Base-by-base conservation (phyloP, 2,113 vertebrate species). In the Globicephala melas region DNA sequence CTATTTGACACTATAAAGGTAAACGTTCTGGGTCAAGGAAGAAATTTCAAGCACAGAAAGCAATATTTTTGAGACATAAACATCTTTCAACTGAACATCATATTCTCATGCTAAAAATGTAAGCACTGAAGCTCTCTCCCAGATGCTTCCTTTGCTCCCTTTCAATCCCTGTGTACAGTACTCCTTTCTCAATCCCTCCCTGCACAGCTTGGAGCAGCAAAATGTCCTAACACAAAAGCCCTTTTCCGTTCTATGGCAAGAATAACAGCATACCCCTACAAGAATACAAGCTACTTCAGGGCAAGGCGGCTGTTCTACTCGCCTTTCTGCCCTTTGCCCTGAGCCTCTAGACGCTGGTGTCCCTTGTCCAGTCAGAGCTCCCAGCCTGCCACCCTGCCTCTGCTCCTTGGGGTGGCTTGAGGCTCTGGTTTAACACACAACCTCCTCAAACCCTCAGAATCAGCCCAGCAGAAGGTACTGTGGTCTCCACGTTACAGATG, bases 41-140 rank as follows among this genome's bases (percentile, higher is more conserved):
- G 18, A 85, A 97, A 89, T 79, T 68, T 89, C 76, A 83, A 74
- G 33, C 50, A 97, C n/a, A 92, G 14, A n/a, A 93, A 96, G 85
- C 58, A 44, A 14, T 31, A n/a, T 85, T 63, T 36, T 38, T 73
- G 53, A 84, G 47, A 70, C 17, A 41, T 23, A 89, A 91, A 65
- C 36, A 60, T 33, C n/a, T 82, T 92, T 47, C 47, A 62, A 85
- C 18, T 80, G 77, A 95, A 81, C 68, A 74, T 76, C 25, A 67
- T 44, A 95, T 62, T 82, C 15, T 73, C n/a, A 60, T 1, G 15
- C 65, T 85, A 87, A 97, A 97, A 89, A 92, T 73, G 44, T 13
- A 87, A 96, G 33, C 79, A 95, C 9, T 88, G 67, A 82, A 58
- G 77, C 58, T 80, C 28, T 71, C 47, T 65, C 41, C 68, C 71